Conservation (phyloP, 1,140 invertebrate species). For the Sesamia nonagrioides region DNA sequence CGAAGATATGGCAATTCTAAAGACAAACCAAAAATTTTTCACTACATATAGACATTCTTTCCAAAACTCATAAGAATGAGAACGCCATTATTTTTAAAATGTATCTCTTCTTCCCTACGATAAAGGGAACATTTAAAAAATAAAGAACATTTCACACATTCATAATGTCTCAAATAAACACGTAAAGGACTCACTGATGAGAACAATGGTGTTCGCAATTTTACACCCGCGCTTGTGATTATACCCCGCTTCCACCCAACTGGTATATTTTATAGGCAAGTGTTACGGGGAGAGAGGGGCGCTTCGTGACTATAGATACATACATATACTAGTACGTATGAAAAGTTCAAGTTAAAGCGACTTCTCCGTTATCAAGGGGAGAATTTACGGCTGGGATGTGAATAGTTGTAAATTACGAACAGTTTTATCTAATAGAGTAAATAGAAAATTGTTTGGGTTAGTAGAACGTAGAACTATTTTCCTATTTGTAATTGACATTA, state of each 20-base stretch:
- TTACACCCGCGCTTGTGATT: conserved; percentile 50
- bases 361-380: conserved; percentile 37
- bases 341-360: conserved; percentile 23
- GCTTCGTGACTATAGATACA: not conserved
- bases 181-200: conserved; percentile 54
- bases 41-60: not conserved
- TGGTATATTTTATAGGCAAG: conserved; percentile 26
- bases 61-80: not conserved
- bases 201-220: conserved; percentile 54
- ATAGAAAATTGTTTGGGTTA: not conserved
- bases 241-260: conserved; percentile 15
- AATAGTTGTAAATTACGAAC: conserved; percentile 20
- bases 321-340: not conserved
- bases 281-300: not conserved
- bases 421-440: not conserved
- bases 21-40: not conserved
- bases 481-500: not conserved
- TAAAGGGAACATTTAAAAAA: conserved; percentile 52
- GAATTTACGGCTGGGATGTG: conserved; percentile 14
- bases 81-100: conserved; percentile 1
- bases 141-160: conserved; percentile 45
- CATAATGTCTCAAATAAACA: conserved; percentile 59
- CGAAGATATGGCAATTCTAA: no score
- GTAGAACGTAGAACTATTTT: not conserved
- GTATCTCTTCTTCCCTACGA: conserved; percentile 10